These are phyloP conservation scores for Todiramphus saurophagus DNA, from an alignment of 2,113 vertebrate species.

Conservation along the genomic window DNA sequence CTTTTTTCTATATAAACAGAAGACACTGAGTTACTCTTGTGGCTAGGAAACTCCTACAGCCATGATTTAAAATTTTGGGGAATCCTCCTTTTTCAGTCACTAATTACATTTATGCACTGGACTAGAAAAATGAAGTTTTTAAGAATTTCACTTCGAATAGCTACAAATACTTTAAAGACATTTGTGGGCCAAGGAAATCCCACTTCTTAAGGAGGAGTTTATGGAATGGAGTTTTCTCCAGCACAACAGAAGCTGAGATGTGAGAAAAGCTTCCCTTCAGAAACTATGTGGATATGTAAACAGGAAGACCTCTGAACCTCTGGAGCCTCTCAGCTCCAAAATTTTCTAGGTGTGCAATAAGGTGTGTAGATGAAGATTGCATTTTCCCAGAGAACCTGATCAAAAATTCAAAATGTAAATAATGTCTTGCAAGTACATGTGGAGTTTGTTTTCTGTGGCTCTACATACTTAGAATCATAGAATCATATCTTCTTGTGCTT, in stretches of 20 bases:
- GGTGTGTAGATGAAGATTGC: background rate
- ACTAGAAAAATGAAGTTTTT: background rate
- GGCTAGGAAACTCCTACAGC: background rate
- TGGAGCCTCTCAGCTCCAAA: background rate
- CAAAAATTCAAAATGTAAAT: background rate
- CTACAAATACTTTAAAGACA: background rate
- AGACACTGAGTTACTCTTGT: background rate
- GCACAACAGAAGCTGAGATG: background rate
- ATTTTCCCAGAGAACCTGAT: background rate
- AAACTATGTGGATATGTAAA: background rate
- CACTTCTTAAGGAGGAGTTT: background rate
- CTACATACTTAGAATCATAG: too few relatives aligned
- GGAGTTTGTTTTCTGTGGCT: background rate
- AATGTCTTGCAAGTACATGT: background rate
- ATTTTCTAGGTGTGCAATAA: background rate
- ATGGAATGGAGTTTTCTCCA: background rate
- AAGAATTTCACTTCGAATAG: background rate
- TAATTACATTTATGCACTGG: background rate
- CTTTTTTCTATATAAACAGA: background rate
- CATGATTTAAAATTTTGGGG: background rate
- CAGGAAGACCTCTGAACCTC: background rate
- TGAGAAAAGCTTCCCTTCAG: background rate
- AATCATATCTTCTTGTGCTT: background rate
- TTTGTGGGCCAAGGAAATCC: background rate
- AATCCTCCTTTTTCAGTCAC: background rate